Evolutionary conservation across 2,797 vertebrate species (phyloP).

Genomic region (Phalanger gymnotis): DNA sequence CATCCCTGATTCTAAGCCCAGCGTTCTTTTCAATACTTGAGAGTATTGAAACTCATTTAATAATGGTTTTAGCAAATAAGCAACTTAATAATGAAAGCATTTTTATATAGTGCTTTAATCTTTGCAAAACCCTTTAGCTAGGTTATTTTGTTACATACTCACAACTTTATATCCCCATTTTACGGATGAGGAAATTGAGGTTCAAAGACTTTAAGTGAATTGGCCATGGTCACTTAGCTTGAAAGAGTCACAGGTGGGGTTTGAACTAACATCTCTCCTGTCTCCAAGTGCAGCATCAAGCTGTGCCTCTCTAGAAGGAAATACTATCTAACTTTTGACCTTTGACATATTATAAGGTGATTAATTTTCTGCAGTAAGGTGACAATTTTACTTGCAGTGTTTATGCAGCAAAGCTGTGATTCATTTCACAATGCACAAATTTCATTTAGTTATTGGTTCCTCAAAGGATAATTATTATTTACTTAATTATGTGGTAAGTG

Average conservation of each 20-base stretch:
- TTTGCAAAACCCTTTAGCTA: background rate
- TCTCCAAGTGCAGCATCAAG: background rate
- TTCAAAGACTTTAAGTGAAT: background rate
- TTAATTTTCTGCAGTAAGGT: constrained; percentile 41
- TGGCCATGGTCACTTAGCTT: background rate
- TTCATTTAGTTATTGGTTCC: constrained; percentile 75
- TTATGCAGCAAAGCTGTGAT: constrained; percentile 48
- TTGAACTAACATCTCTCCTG: background rate
- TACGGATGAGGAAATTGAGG: background rate
- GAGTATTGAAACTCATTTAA: background rate
- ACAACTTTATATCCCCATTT: background rate
- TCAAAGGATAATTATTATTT: constrained; percentile 80
- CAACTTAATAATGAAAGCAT: background rate
- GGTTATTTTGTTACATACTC: background rate
- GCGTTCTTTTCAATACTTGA: background rate
- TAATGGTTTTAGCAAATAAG: background rate
- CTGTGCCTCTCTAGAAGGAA: constrained; percentile 1
- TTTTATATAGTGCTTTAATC: background rate
- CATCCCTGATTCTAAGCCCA: background rate
- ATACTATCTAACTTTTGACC: constrained; percentile 59
- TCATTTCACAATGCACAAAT: constrained; percentile 60
- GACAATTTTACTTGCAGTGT: background rate
- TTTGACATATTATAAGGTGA: constrained; percentile 52
- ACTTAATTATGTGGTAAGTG: constrained; percentile 82
- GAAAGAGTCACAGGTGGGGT: background rate